Base-by-base conservation (phyloP, 2,888 invertebrate species). In the Volucella inanis region DNA sequence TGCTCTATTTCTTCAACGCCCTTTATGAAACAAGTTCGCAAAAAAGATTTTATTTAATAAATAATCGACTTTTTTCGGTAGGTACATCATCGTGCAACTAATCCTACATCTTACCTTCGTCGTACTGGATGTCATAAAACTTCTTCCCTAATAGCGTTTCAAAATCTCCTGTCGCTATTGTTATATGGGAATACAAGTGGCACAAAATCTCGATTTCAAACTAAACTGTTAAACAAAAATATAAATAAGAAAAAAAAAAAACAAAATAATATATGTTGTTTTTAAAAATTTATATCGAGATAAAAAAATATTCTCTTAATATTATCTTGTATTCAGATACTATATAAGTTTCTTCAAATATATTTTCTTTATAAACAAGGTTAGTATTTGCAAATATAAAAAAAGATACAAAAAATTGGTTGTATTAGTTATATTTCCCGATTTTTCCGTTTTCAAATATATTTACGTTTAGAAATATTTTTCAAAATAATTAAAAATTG, bases 61-160 rank as follows among this genome's bases (percentile, higher is more conserved):
- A 31, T 31, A 31, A 31, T 31, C 31, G 31, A 31, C 31, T 6
- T 31, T 31, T 31, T 31, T 31, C 31, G 31, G 6, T 31, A 31
- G 31, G 6, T 31, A 31, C 31, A 31, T 4, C 6, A 6, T 31
- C 79, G 72, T 79, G 79, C 79, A 79, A 54, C 41, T 45, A 67
- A 72, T 47, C 45, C 8, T 45, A 65, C 50, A n/a, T 79, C 79
- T 80, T 80, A 80, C 79, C 79, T 80, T 70, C 38, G 43, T 14
- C 15, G 3, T 18, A 31, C 15, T 49, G 43, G 59, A 41, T 47
- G 14, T 62, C 39, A 54, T 11, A 9, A 61, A 61, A 77, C 18
- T 41, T 71, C 39, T 15, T 43, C 15, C 47, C 54, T 47, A 54
- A 41, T 22, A 38, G 15, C 38, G 61, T 57, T 57, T 68, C 3